These are phyloP conservation scores for Sclerodermus sp. DNA, from an alignment of 2,888 invertebrate species.

Conservation along the genomic window DNA sequence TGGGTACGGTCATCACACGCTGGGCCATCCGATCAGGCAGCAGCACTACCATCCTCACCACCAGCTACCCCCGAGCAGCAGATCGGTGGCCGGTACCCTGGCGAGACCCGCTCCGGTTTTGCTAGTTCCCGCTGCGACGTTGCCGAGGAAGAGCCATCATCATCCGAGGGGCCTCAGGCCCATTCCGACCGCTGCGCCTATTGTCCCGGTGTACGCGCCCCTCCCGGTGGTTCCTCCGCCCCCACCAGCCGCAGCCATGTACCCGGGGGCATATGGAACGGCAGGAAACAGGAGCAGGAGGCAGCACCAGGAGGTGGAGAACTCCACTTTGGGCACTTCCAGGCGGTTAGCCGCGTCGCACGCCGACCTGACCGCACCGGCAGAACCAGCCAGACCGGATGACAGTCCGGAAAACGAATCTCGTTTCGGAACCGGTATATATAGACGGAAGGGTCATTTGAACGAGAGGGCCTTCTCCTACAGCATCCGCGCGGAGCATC, in stretches of 20 bases:
- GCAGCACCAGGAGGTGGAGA: constrained; percentile 35
- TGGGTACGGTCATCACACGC: constrained; percentile 52
- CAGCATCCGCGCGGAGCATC: constrained; percentile 90
- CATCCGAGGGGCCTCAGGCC: constrained; percentile 53
- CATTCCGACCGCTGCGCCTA: constrained; percentile 58
- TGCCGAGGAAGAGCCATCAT: constrained; percentile 54
- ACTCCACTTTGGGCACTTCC: constrained; percentile 40
- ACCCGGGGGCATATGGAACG: constrained; percentile 61
- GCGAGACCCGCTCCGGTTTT: constrained; percentile 54
- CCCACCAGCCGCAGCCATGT: constrained; percentile 65
- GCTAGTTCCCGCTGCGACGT: constrained; percentile 63
- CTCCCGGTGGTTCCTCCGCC: constrained; percentile 65
- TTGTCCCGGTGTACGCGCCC: constrained; percentile 56
- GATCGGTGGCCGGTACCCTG: constrained; percentile 49
- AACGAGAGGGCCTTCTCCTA: constrained; percentile 93
- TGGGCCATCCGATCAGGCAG: constrained; percentile 51
- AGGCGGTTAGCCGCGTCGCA: constrained; percentile 49
- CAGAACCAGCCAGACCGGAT: constrained; percentile 23
- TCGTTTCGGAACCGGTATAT: constrained; percentile 80
- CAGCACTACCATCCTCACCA: constrained; percentile 47
- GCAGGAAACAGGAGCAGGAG: constrained; percentile 58
- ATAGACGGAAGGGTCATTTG: constrained; percentile 86
- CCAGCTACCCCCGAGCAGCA: constrained; percentile 43
- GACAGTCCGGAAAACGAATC: constrained; percentile 60
- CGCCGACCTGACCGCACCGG: constrained; percentile 46